Evolutionary conservation across 1,140 invertebrate species (phyloP).

Genomic region (Lepeophtheirus salmonis): DNA sequence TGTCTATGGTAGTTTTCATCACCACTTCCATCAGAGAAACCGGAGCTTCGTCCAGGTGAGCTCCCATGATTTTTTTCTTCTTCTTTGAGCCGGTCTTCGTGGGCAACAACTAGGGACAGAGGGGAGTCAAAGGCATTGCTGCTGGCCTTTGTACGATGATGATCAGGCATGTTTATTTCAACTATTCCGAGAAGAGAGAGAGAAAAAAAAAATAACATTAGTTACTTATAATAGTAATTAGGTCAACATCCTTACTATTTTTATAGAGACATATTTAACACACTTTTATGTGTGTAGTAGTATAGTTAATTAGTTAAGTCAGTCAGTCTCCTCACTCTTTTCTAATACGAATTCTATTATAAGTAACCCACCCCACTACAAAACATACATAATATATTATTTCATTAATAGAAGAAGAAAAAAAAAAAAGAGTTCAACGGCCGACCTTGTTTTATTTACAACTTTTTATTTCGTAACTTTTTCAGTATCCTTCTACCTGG

Average conservation of each 20-base stretch:
- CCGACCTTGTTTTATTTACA: neutral
- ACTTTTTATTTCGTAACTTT: neutral
- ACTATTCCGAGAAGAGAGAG: neutral
- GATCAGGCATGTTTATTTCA: neutral
- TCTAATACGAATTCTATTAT: neutral
- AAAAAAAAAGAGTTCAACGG: neutral
- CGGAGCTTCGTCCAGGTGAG: constrained; percentile 5
- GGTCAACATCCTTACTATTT: neutral
- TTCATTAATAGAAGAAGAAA: neutral
- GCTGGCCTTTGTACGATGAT: neutral
- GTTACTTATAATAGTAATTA: neutral
- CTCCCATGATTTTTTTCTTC: too few relatives aligned
- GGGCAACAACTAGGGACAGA: neutral
- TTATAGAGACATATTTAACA: neutral
- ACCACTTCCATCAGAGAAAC: neutral
- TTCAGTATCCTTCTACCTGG: neutral
- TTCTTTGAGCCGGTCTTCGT: neutral
- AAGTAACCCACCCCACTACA: neutral
- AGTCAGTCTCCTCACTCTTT: neutral
- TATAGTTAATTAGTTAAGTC: neutral
- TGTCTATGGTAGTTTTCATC: neutral
- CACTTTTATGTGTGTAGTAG: neutral
- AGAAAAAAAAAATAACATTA: neutral
- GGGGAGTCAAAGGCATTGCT: neutral
- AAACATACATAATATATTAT: neutral